Evolutionary conservation across 2,888 invertebrate genomes (phyloP).

Genomic region (Epinotia demarniana): DNA sequence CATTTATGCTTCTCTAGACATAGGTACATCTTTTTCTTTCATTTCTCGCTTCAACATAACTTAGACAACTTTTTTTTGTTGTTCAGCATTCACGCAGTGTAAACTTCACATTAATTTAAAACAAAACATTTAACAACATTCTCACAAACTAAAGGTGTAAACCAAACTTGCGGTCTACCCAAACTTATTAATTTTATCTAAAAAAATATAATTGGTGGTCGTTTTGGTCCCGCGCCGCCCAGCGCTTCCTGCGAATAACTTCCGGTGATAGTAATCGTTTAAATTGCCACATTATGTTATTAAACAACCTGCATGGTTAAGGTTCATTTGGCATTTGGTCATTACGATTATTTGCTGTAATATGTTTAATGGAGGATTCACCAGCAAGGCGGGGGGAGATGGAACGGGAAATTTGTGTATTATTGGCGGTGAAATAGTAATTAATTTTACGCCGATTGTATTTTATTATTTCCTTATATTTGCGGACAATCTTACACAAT

Average conservation of each 20-base stretch:
- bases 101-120: neutral
- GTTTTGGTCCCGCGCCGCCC: slow-evolving; percentile 67
- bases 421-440: too few relatives aligned
- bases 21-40: too few relatives aligned
- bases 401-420: neutral
- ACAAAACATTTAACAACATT: neutral
- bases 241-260: slow-evolving; percentile 75
- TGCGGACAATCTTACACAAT: too few relatives aligned
- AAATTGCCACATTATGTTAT: slow-evolving; percentile 75
- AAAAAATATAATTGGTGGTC: slow-evolving; percentile 43
- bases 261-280: slow-evolving; percentile 72
- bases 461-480: too few relatives aligned
- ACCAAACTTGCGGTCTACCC: slow-evolving; percentile 15
- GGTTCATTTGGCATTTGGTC: slow-evolving; percentile 73
- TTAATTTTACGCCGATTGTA: too few relatives aligned
- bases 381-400: neutral
- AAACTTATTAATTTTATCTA: slow-evolving; percentile 46
- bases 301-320: slow-evolving; percentile 70
- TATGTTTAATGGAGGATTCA: slow-evolving; percentile 9
- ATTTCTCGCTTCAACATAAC: too few relatives aligned
- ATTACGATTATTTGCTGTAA: slow-evolving; percentile 51
- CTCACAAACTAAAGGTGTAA: slow-evolving; percentile 27
- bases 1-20: too few relatives aligned
- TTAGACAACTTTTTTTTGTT: too few relatives aligned
- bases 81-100: too few relatives aligned